Evolutionary conservation across 2,888 invertebrate species (phyloP).

Genomic region (Drosophila kambysellisi): DNA sequence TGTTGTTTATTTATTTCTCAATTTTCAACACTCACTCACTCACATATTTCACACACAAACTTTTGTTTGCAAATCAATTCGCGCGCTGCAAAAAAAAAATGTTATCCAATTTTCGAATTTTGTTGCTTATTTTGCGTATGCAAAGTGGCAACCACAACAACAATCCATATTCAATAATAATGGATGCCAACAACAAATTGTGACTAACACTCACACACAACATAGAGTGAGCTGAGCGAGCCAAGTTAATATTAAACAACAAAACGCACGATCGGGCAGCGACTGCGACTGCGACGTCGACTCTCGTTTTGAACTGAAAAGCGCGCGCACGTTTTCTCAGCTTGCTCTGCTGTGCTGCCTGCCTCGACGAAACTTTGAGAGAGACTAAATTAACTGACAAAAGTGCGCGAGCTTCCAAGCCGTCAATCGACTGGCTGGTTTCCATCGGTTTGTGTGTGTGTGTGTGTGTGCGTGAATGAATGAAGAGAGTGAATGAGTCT

Average conservation of each 20-base stretch:
- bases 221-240: conserved; percentile 25
- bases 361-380: conserved; percentile 72
- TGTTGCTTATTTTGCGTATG: conserved; percentile 50
- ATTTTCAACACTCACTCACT: conserved; percentile 37
- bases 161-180: conserved; percentile 44
- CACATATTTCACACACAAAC: conserved; percentile 28
- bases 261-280: conserved; percentile 65
- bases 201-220: conserved; percentile 40
- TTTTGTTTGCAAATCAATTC: conserved; percentile 72
- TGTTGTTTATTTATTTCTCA: conserved; percentile 39
- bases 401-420: conserved; percentile 48
- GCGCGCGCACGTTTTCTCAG: conserved; percentile 55
- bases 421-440: conserved; percentile 31
- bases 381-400: conserved; percentile 60
- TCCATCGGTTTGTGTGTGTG: conserved; percentile 14
- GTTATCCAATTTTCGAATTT: conserved; percentile 58
- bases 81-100: conserved; percentile 50
- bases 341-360: conserved; percentile 50
- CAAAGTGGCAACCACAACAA: conserved; percentile 46
- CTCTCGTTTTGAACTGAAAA: conserved; percentile 34
- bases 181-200: conserved; percentile 40
- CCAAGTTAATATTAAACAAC: conserved; percentile 57
- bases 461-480: conserved; percentile 25
- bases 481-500: conserved; percentile 16
- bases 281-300: conserved; percentile 50